Conservation (phyloP, 2,113 vertebrate species). For the Strix aluco region DNA sequence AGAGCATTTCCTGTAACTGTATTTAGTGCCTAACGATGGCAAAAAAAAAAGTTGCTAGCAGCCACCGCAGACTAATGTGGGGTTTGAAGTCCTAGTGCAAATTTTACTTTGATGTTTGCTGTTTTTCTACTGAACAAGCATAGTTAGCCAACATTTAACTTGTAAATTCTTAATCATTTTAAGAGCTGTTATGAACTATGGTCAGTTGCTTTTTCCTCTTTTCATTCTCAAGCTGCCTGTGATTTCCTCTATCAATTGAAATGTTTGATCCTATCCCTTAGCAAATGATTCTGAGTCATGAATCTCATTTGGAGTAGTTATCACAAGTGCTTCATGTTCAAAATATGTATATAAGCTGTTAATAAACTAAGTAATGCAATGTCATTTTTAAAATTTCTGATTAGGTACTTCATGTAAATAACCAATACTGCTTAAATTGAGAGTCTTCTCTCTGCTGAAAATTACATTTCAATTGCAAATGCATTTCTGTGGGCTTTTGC, state of each 20-base stretch:
- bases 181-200: not conserved
- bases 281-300: not conserved
- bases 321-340: not conserved
- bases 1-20: not conserved
- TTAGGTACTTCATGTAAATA: conserved; percentile 13
- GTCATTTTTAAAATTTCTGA: not conserved
- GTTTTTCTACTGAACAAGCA: not conserved
- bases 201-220: not conserved
- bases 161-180: not conserved
- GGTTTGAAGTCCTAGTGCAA: not conserved
- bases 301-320: not conserved
- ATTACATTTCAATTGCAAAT: conserved; percentile 63
- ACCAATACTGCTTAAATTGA: not conserved
- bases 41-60: not conserved
- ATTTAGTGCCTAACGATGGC: rapidly evolving
- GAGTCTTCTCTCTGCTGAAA: not conserved
- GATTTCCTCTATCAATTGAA: not conserved
- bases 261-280: not conserved
- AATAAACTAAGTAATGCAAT: conserved; percentile 6
- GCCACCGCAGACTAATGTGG: not conserved
- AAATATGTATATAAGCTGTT: conserved; percentile 1
- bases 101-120: not conserved
- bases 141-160: not conserved
- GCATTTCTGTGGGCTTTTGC: not conserved
- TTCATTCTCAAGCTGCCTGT: not conserved